Evolutionary conservation across 1,140 invertebrate species (phyloP).

Genomic region (Glomeris maerens): DNA sequence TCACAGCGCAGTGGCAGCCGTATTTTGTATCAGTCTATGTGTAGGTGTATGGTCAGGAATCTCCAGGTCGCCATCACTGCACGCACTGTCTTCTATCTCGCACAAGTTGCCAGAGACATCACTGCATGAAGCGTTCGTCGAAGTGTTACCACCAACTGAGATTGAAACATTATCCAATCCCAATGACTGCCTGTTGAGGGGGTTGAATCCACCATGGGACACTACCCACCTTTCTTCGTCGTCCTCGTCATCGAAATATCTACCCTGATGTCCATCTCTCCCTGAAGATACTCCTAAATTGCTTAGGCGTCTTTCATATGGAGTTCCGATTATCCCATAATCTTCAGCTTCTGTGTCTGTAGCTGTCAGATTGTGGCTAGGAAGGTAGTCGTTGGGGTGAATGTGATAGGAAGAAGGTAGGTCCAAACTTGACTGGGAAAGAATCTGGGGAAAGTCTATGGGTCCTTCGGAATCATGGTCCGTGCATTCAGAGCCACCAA

Average conservation of each 20-base stretch:
- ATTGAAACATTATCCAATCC: constrained; percentile 54
- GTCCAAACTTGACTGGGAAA: constrained; percentile 21
- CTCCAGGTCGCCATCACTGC: background rate
- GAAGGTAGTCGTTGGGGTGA: constrained; percentile 72
- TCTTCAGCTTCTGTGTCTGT: constrained; percentile 48
- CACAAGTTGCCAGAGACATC: constrained; percentile 70
- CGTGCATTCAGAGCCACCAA: constrained; percentile 44
- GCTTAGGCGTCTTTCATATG: constrained; percentile 33
- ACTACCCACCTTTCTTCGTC: constrained; percentile 22
- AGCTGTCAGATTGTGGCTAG: constrained; percentile 48
- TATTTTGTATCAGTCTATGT: background rate
- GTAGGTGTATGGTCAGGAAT: background rate
- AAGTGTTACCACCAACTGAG: constrained; percentile 46
- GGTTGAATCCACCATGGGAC: constrained; percentile 14
- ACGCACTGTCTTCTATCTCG: constrained; percentile 65
- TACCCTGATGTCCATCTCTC: constrained; percentile 15
- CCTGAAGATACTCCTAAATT: constrained; percentile 40
- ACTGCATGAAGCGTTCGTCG: constrained; percentile 47
- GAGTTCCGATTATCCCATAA: constrained; percentile 37
- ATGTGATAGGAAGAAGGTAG: constrained; percentile 45
- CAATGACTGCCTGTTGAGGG: constrained; percentile 14
- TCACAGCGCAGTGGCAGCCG: background rate
- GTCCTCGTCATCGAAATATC: constrained; percentile 18
- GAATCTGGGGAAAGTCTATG: constrained; percentile 31
- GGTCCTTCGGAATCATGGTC: constrained; percentile 40